Evolutionary conservation across 1,140 invertebrate genomes (phyloP), one percentile per base, ranked within the genome.

Genomic region (Scaptodrosophila lebanonensis): DNA sequence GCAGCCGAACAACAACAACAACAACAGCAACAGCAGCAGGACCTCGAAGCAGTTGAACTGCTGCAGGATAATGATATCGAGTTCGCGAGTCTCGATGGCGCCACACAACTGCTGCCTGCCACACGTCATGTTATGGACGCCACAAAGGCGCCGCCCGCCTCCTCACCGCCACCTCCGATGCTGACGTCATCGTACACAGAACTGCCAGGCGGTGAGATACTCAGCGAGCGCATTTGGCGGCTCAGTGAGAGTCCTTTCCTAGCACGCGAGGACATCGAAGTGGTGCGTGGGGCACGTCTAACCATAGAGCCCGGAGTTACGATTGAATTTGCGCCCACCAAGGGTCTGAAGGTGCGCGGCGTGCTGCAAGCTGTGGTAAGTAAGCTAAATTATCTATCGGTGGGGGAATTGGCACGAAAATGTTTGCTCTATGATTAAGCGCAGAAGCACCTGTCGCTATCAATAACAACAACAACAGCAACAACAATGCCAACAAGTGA

Each of bases 321-420:
- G 68, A 88, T 99, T 7, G 89, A 92, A 40, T 97, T 98, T 88
- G 91, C 92, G 2, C 94, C 95, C 1, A 95, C 95, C 88, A 92
- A 95, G 69, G 97, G 96, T 43, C 93, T 98, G 65, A 97, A 95
- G 22, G 93, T 98, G 12, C 91, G 93, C 73, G 97, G 97, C 64
- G 91, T 93, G 63, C 88, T 98, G 3, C 92, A 91, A 44, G 95
- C 95, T 22, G 90, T 94, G 91, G 96, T 98, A 91, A 92, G 91
- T 87, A 13, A 4, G 18, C 50, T 30, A 58, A 40, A 29, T 15
- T 2, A 44, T 25, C 3, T 12, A 22, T n/a, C 15, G 18, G 2
- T 16, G 44, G 35, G 22, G 54, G 36, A 44, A 38, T n/a, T 22
- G 0, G 1, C 35, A 49, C 49, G 58, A 48, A 27, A 29, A 30